Evolutionary conservation across 2,888 invertebrate genomes (phyloP).

Genomic region (Lottia gigantea): DNA sequence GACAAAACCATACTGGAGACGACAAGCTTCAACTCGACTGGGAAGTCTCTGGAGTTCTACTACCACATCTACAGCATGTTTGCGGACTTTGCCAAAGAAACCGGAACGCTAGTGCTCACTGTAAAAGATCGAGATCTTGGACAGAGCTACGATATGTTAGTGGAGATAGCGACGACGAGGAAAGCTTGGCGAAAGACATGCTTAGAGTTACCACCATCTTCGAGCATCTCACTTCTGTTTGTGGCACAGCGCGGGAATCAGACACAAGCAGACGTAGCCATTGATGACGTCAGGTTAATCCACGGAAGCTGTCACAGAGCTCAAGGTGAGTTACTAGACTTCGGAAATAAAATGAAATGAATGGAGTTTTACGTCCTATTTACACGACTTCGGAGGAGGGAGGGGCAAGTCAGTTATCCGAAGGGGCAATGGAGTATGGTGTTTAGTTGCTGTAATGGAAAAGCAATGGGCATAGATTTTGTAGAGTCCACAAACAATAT

Average conservation of each 20-base stretch:
- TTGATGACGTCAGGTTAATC: conserved; percentile 48
- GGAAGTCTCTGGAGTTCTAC: conserved; percentile 42
- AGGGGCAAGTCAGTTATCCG: no score
- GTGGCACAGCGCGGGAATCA: conserved; percentile 35
- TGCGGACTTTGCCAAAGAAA: conserved; percentile 13
- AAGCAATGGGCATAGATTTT: no score
- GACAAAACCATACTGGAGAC: conserved; percentile 41
- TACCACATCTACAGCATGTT: conserved; percentile 42
- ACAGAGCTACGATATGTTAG: conserved; percentile 28
- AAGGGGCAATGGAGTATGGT: no score
- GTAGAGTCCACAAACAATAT: no score
- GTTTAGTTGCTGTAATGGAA: no score
- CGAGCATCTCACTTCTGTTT: conserved; percentile 39
- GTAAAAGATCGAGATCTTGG: conserved; percentile 12
- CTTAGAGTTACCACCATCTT: conserved; percentile 37
- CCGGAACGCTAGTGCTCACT: conserved; percentile 34
- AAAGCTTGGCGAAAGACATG: conserved; percentile 42
- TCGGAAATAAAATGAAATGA: no score
- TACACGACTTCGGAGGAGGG: no score
- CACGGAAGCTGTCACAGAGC: conserved; percentile 33
- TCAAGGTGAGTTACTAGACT: background rate
- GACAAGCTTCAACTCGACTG: conserved; percentile 35
- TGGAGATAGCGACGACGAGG: conserved; percentile 27
- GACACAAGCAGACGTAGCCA: conserved; percentile 42
- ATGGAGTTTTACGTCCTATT: no score